Conservation (phyloP, 1,140 invertebrate species). For the Zaprionus davidi region DNA sequence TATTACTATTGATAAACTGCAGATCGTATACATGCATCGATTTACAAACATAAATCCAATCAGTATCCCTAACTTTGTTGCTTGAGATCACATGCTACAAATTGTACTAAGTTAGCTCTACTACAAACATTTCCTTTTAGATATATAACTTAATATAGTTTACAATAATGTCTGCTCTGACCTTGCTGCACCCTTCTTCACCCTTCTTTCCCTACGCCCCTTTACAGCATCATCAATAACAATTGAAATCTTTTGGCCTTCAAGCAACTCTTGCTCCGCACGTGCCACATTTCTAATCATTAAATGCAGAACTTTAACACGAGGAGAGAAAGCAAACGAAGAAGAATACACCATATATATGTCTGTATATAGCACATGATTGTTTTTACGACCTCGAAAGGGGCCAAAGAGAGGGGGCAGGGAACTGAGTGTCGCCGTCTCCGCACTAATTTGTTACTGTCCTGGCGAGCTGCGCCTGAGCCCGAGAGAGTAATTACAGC, state of each 20-base stretch:
- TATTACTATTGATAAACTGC: too few species aligned
- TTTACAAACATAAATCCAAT: too few species aligned
- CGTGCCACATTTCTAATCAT: conserved; percentile 5
- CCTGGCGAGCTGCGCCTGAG: conserved; percentile 3
- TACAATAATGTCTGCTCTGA: neutral
- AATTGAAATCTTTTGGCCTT: conserved; percentile 4
- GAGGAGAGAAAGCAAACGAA: neutral
- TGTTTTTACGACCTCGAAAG: conserved; percentile 5
- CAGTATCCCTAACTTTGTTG: too few species aligned
- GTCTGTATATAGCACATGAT: neutral
- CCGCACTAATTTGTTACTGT: conserved; percentile 12
- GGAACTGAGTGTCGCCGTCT: neutral
- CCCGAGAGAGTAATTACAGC: conserved; percentile 33
- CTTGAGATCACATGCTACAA: too few species aligned
- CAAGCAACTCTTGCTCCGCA: neutral
- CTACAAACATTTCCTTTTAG: too few species aligned
- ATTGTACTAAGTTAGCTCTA: too few species aligned
- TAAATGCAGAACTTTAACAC: neutral
- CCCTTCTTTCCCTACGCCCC: neutral
- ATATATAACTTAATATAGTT: neutral
- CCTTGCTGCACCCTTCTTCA: neutral
- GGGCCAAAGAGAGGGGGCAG: neutral
- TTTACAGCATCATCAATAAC: neutral
- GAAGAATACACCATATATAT: neutral
- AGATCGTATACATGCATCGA: too few species aligned